A percentile compares a stretch with the other conserved stretches of the same genome.
Conservation (phyloP, 2,888 invertebrate species). For the Stenichneumon culpator region DNA sequence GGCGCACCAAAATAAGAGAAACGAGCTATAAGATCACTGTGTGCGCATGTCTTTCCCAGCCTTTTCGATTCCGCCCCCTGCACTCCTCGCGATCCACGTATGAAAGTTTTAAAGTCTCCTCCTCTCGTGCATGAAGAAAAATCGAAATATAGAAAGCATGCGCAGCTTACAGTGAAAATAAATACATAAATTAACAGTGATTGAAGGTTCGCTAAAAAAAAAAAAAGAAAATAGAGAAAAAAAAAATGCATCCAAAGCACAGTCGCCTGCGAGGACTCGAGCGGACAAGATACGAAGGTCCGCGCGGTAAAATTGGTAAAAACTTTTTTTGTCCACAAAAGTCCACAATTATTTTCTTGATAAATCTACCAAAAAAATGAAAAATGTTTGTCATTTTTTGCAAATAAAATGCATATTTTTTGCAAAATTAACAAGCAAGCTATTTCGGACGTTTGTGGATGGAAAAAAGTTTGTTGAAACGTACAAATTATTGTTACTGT, state of each 20-base stretch:
- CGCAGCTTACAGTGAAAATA: neutral
- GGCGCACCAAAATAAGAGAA: neutral
- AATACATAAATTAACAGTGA: neutral
- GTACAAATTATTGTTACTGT: too few species aligned
- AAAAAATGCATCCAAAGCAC: neutral
- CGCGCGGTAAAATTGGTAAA: too few species aligned
- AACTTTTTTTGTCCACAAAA: neutral
- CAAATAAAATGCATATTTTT: too few species aligned
- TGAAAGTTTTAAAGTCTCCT: neutral
- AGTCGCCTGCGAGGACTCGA: neutral
- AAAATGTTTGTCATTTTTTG: too few species aligned
- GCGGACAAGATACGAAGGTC: neutral
- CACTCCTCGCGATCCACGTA: neutral
- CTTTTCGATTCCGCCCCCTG: neutral
- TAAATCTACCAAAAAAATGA: too few species aligned
- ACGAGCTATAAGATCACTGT: neutral
- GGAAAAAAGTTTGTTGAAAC: too few species aligned
- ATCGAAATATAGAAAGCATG: neutral
- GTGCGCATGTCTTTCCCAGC: constrained; percentile 10
- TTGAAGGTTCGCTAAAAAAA: neutral
- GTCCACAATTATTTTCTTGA: neutral
- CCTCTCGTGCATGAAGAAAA: neutral
- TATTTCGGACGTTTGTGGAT: too few species aligned
- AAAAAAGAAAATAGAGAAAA: neutral
- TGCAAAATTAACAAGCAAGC: too few species aligned